phyloP scores from a whole-genome alignment of 35 echinoderm and acorn worm species.

The Eucidaris tribuloides region DNA sequence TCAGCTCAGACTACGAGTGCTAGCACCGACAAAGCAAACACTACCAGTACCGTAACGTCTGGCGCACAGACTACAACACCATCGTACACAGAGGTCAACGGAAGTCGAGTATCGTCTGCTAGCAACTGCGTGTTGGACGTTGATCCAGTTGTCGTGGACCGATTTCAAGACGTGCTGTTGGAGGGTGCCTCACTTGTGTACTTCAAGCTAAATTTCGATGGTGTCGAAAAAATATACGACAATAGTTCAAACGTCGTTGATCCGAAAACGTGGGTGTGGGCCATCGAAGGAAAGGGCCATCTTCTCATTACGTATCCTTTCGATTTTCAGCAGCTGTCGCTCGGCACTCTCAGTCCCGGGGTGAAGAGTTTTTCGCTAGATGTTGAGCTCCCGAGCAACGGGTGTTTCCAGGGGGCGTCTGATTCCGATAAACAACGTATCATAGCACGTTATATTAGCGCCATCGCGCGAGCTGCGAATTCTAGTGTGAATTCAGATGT shows the following conservation, averaged over 20 bases:
- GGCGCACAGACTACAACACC: background rate
- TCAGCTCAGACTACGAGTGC: background rate
- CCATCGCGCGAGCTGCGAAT: background rate
- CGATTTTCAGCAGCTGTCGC: slow-evolving; percentile 67
- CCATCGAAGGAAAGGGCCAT: slow-evolving; percentile 51
- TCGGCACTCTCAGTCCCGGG: slow-evolving; percentile 51
- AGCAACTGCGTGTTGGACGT: background rate
- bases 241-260: slow-evolving; percentile 49
- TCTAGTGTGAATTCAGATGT: background rate
- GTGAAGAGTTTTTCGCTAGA: slow-evolving; percentile 21
- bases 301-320: slow-evolving; percentile 65
- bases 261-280: slow-evolving; percentile 68
- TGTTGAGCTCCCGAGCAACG: background rate
- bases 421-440: slow-evolving; percentile 34
- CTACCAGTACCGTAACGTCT: background rate
- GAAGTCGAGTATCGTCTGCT: slow-evolving; percentile 16
- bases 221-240: slow-evolving; percentile 12
- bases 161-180: background rate
- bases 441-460: slow-evolving; percentile 1
- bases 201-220: slow-evolving; percentile 52
- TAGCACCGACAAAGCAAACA: background rate
- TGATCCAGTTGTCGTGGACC: background rate
- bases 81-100: no score
- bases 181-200: slow-evolving; percentile 63
- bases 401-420: slow-evolving; percentile 16